These are phyloP conservation scores for Pelvicachromis taeniatus DNA, from an alignment of 2,113 vertebrate species.

Conservation along the genomic window DNA sequence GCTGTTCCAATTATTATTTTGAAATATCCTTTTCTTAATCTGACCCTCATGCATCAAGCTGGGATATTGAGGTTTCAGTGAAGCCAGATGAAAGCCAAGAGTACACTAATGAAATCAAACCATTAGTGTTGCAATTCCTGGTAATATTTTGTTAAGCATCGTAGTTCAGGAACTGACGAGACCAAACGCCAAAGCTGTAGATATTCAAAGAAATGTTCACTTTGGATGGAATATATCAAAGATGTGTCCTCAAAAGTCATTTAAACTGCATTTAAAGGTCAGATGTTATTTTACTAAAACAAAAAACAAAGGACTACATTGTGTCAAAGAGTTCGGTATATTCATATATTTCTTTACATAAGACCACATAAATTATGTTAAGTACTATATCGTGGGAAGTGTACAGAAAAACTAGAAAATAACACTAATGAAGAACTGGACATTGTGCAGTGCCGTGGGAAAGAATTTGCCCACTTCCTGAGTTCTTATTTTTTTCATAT, in stretches of 20 bases:
- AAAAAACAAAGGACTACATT: background rate
- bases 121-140: background rate
- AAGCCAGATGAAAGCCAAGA: background rate
- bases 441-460: background rate
- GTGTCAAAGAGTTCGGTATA: background rate
- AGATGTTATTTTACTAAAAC: background rate
- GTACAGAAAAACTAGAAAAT: background rate
- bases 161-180: background rate
- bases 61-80: background rate
- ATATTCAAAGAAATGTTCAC: background rate
- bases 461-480: background rate
- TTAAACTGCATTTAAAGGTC: background rate
- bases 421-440: background rate
- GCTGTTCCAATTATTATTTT: background rate
- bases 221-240: background rate
- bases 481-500: background rate
- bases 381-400: background rate
- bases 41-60: background rate
- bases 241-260: background rate
- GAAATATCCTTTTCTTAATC: background rate
- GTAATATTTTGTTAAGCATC: background rate
- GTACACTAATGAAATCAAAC: background rate
- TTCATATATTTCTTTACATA: background rate
- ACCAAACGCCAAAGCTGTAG: background rate
- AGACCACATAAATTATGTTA: background rate